These are phyloP conservation scores for Cenopis cana DNA, from an alignment of 2,888 invertebrate species.

Conservation along the genomic window DNA sequence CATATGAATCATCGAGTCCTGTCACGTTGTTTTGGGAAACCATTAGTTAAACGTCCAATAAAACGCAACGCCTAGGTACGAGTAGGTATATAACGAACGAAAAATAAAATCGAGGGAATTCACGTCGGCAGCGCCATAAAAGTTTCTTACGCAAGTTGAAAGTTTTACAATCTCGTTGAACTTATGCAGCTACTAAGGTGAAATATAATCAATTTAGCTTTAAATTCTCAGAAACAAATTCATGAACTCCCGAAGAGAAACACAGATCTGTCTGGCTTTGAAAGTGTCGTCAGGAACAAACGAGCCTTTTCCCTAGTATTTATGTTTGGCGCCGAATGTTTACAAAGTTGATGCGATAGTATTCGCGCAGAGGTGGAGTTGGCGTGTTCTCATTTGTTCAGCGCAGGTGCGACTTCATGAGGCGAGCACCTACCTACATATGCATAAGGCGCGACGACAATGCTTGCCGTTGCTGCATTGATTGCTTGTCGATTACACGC, in stretches of 20 bases:
- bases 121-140: slow-evolving; percentile 61
- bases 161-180: slow-evolving; percentile 61
- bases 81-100: slow-evolving; percentile 53
- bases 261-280: slow-evolving; percentile 28
- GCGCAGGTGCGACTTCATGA: slow-evolving; percentile 40
- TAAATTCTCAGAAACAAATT: slow-evolving; percentile 58
- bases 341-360: slow-evolving; percentile 42
- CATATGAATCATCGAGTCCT: slow-evolving; percentile 66
- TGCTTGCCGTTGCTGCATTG: slow-evolving; percentile 31
- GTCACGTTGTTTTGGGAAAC: slow-evolving; percentile 69
- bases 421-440: slow-evolving; percentile 23
- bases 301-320: slow-evolving; percentile 35
- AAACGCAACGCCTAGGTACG: slow-evolving; percentile 65
- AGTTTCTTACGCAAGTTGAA: slow-evolving; percentile 56
- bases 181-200: slow-evolving; percentile 58
- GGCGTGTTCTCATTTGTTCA: slow-evolving; percentile 39
- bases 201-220: slow-evolving; percentile 54
- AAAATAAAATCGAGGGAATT: slow-evolving; percentile 64
- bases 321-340: slow-evolving; percentile 41
- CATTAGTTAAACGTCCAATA: slow-evolving; percentile 73
- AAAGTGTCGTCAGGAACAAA: slow-evolving; percentile 38
- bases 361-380: slow-evolving; percentile 33
- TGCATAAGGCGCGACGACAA: slow-evolving; percentile 27
- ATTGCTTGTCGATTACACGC: slow-evolving; percentile 39
- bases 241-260: slow-evolving; percentile 34